These are phyloP conservation scores for Drosophila dunni DNA, from an alignment of 1,140 invertebrate species.

Conservation along the genomic window DNA sequence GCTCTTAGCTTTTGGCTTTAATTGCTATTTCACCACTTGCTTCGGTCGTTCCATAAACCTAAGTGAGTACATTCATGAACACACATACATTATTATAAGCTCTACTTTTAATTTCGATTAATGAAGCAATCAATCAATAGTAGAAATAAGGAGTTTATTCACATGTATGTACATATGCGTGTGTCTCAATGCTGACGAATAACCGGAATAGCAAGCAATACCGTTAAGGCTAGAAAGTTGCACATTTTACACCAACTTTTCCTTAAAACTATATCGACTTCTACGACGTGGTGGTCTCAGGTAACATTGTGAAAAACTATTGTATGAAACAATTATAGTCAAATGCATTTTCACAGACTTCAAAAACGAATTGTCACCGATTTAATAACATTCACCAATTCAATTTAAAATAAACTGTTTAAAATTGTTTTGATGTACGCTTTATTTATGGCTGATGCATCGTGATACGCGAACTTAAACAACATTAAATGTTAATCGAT, in stretches of 20 bases:
- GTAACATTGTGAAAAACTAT: neutral
- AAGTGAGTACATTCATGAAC: constrained; percentile 8
- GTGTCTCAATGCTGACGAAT: neutral
- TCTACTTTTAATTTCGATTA: constrained; percentile 12
- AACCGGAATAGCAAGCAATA: neutral
- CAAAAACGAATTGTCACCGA: neutral
- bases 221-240: neutral
- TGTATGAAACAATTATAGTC: neutral
- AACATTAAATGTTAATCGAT: constrained; percentile 2
- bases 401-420: neutral
- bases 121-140: constrained; percentile 11
- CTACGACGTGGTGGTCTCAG: neutral
- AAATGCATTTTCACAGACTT: constrained; percentile 1
- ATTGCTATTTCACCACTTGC: constrained; percentile 9
- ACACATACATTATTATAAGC: constrained; percentile 8
- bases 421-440: neutral
- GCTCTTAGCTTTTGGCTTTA: neutral
- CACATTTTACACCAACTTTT: neutral
- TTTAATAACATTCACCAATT: neutral
- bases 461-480: neutral
- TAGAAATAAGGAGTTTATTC: neutral
- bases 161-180: neutral
- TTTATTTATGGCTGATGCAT: constrained; percentile 5
- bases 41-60: constrained; percentile 1
- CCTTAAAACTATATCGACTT: neutral